These are phyloP conservation scores for Alosa sapidissima DNA, from an alignment of 2,797 vertebrate genomes.

Conservation along the genomic window DNA sequence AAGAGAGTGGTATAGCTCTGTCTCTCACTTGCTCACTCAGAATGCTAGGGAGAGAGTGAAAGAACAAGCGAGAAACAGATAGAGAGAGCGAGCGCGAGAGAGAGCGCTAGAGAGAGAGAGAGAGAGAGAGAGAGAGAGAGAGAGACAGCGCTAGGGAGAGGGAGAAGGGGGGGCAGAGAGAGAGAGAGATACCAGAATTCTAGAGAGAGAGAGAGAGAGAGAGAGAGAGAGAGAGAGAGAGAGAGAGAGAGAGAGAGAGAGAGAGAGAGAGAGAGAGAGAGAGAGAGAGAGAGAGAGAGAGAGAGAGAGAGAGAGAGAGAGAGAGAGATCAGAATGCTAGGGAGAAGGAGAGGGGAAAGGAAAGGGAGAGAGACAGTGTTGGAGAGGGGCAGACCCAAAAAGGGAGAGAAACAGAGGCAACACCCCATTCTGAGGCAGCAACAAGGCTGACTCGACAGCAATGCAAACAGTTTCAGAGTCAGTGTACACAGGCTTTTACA, in stretches of 20 bases:
- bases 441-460: conserved; percentile 49
- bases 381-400: not conserved
- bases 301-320: not conserved
- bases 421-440: conserved; percentile 20
- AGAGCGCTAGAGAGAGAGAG: no score
- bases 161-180: not conserved
- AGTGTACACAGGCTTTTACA: conserved; percentile 60
- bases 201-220: not conserved
- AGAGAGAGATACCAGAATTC: no score
- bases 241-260: not conserved
- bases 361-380: not conserved
- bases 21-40: no score
- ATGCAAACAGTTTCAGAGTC: conserved; percentile 60
- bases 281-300: not conserved
- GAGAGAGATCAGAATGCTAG: not conserved
- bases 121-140: not conserved
- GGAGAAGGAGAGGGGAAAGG: not conserved
- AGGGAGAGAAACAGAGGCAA: not conserved
- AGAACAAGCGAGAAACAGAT: not conserved
- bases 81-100: no score
- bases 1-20: not conserved
- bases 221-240: not conserved
- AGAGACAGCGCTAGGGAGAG: not conserved
- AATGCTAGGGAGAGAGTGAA: not conserved
- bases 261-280: not conserved